These are phyloP conservation scores for Melanophora roralis DNA, from an alignment of 2,888 invertebrate species.

Conservation along the genomic window DNA sequence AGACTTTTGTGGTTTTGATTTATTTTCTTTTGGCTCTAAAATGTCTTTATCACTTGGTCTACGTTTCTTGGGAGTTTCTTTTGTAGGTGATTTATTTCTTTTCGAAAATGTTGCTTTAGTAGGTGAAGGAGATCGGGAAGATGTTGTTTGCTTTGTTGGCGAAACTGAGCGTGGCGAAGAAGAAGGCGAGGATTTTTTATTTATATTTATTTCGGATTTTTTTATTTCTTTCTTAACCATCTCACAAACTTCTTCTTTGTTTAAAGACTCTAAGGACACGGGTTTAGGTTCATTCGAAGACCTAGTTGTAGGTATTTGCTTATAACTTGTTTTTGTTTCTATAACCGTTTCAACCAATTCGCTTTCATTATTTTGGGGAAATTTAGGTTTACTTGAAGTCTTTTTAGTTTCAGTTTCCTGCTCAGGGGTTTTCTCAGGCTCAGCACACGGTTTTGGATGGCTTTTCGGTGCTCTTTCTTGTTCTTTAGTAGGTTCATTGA, in stretches of 20 bases:
- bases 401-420: not conserved
- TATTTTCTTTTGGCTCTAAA: conserved; percentile 34
- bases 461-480: not conserved
- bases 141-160: not conserved
- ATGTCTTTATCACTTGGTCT: conserved; percentile 38
- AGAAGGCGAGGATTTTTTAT: not conserved
- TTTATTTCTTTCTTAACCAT: not conserved
- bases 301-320: conserved; percentile 4
- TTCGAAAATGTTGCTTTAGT: not conserved
- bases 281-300: not conserved
- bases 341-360: not conserved
- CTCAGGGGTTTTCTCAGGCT: not conserved
- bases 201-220: conserved; percentile 10
- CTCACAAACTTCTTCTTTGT: not conserved
- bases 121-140: not conserved
- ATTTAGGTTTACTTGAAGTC: not conserved
- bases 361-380: conserved; percentile 11
- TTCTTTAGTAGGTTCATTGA: not conserved
- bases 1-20: conserved; percentile 34
- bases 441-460: not conserved
- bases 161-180: conserved; percentile 20
- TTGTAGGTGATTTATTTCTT: not conserved
- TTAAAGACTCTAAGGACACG: conserved; percentile 24
- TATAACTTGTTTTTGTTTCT: not conserved
- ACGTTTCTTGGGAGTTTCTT: conserved; percentile 51